Conservation (phyloP, 1,140 invertebrate genomes). For the Zaprionus africanus region DNA sequence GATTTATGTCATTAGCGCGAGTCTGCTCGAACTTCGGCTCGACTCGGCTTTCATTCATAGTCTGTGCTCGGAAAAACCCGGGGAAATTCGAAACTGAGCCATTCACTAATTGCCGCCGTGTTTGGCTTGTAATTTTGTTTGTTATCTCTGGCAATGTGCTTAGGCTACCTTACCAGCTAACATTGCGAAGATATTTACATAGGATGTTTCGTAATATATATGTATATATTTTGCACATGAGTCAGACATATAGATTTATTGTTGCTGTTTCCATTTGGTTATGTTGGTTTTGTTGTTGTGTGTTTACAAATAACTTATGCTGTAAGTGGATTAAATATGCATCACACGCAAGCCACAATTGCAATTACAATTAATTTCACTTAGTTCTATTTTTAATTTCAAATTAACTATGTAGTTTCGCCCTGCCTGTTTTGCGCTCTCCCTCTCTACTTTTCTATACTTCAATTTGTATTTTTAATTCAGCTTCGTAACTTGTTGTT, state of each 20-base stretch:
- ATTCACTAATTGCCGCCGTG: slow-evolving; percentile 67
- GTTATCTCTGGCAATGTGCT: slow-evolving; percentile 71
- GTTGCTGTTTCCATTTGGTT: slow-evolving; percentile 58
- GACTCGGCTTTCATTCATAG: slow-evolving; percentile 69
- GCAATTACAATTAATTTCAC: slow-evolving; percentile 33
- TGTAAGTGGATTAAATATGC: slow-evolving; percentile 58
- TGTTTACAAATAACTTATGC: slow-evolving; percentile 58
- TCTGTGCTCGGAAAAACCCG: slow-evolving; percentile 68
- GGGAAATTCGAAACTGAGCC: slow-evolving; percentile 53
- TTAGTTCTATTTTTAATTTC: slow-evolving; percentile 20
- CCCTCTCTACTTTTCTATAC: not conserved
- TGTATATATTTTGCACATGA: slow-evolving; percentile 60
- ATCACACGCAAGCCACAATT: slow-evolving; percentile 49
- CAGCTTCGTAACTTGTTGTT: slow-evolving; percentile 55
- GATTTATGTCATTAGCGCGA: slow-evolving; percentile 74
- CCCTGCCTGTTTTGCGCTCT: not conserved
- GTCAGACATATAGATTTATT: slow-evolving; percentile 80
- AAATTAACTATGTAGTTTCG: slow-evolving; percentile 33
- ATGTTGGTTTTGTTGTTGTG: slow-evolving; percentile 13
- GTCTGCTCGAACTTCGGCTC: slow-evolving; percentile 10
- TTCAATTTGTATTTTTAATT: slow-evolving; percentile 50
- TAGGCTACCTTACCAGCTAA: slow-evolving; percentile 30
- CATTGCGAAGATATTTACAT: slow-evolving; percentile 23
- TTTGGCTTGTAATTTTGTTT: slow-evolving; percentile 57
- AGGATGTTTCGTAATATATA: slow-evolving; percentile 27